phyloP scores from a whole-genome alignment of 30 jellyfish, hydroid and myxozoan genomes.

The Mastigias papua region DNA sequence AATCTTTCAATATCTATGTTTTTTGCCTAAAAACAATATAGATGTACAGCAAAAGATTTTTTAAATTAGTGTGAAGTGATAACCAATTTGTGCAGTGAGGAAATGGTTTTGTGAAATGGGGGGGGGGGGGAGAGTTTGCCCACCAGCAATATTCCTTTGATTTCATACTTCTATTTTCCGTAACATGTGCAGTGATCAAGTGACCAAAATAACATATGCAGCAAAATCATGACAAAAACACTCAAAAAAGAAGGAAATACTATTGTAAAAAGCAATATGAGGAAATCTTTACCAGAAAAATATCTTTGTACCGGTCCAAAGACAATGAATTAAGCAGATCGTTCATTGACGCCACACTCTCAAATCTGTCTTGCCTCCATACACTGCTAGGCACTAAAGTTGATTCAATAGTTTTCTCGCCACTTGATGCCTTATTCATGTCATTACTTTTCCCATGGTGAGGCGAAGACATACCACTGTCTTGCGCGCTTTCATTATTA shows the following conservation, averaged over 20 bases:
- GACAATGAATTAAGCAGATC: constrained; percentile 86
- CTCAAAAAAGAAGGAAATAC: background rate
- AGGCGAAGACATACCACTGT: constrained; percentile 87
- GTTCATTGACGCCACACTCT: constrained; percentile 66
- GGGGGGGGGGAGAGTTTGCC: too few species aligned
- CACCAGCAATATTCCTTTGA: too few species aligned
- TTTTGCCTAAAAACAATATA: constrained; percentile 55
- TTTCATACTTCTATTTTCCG: too few species aligned
- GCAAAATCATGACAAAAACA: background rate
- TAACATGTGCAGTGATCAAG: too few species aligned
- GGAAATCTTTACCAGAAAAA: constrained; percentile 67
- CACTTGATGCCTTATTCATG: background rate
- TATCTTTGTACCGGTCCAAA: constrained; percentile 84
- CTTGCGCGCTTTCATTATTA: constrained; percentile 60
- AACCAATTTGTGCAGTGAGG: too few species aligned
- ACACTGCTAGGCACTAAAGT: constrained; percentile 72
- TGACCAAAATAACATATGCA: too few species aligned
- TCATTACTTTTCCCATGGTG: constrained; percentile 52
- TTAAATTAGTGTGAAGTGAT: too few species aligned
- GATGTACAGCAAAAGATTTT: too few species aligned
- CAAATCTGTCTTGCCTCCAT: constrained; percentile 96
- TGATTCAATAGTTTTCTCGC: constrained; percentile 33
- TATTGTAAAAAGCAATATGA: background rate
- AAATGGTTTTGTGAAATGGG: too few species aligned
- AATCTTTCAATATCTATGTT: constrained; percentile 71